A percentile compares a stretch with the other conserved stretches of the same genome.
Conservation (phyloP, 37 sponge, comb jelly and placozoan genomes). For the Theonella swinhoei region DNA sequence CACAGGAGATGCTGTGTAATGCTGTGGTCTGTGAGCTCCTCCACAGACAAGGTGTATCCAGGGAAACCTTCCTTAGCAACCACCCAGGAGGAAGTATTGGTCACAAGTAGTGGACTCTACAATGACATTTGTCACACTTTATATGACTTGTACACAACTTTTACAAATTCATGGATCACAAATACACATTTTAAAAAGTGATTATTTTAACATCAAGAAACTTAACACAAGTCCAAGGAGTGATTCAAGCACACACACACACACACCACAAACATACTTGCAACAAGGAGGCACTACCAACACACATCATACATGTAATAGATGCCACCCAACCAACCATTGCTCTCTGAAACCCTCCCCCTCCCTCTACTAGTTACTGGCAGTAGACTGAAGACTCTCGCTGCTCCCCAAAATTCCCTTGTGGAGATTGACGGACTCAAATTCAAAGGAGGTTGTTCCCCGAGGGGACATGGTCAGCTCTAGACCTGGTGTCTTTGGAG, state of each 20-base stretch:
- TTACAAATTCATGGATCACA: background rate
- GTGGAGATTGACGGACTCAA: constrained; percentile 2
- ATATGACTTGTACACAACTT: background rate
- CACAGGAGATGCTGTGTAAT: constrained; percentile 72
- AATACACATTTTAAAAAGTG: background rate
- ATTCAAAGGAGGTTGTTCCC: background rate
- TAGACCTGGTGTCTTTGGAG: background rate
- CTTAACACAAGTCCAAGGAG: too few relatives aligned
- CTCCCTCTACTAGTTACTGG: background rate
- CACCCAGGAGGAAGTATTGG: constrained; percentile 86
- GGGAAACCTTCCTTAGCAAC: constrained; percentile 45
- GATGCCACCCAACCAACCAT: background rate
- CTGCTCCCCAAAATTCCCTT: background rate
- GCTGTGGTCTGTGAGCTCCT: constrained; percentile 66
- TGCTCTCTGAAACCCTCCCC: background rate
- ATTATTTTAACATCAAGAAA: too few relatives aligned
- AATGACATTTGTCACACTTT: background rate
- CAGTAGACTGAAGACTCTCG: constrained; percentile 28
- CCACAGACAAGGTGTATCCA: constrained; percentile 28
- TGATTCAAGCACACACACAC: constrained; percentile 8
- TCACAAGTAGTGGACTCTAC: too few relatives aligned
- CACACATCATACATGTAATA: background rate
- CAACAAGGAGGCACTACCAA: background rate
- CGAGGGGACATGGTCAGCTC: background rate
- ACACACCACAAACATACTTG: constrained; percentile 7